Evolutionary conservation across 2,113 vertebrate species (phyloP).

Genomic region (Sebastes fasciatus): DNA sequence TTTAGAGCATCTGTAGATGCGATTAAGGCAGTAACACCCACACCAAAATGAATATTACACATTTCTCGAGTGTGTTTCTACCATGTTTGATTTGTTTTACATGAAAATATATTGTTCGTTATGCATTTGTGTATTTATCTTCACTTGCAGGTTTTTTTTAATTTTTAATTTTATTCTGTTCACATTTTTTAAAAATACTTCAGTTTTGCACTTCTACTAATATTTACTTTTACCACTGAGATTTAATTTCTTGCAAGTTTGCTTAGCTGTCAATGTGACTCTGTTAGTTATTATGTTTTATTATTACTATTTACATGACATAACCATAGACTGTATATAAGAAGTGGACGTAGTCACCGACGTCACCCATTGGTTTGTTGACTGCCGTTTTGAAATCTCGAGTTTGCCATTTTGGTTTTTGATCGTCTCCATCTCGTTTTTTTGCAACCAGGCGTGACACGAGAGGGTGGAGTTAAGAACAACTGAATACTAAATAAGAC

Average conservation of each 20-base stretch:
- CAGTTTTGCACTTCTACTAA: not conserved
- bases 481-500: no score
- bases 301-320: not conserved
- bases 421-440: no score
- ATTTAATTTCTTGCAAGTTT: not conserved
- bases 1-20: slow-evolving; percentile 55
- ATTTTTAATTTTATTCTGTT: not conserved
- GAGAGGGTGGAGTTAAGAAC: no score
- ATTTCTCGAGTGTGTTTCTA: slow-evolving; percentile 15
- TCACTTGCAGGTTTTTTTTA: not conserved
- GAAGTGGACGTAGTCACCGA: no score
- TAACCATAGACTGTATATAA: no score
- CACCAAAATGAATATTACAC: slow-evolving; percentile 39
- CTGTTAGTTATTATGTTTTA: not conserved
- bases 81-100: not conserved
- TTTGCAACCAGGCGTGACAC: no score
- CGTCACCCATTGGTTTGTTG: no score
- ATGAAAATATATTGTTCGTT: not conserved
- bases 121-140: not conserved
- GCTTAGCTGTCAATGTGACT: not conserved
- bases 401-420: no score
- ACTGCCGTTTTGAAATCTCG: no score
- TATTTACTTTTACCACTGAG: not conserved
- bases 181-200: not conserved
- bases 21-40: slow-evolving; percentile 36